Evolutionary conservation across 2,888 invertebrate species (phyloP).

Genomic region (Eupsilia transversa): DNA sequence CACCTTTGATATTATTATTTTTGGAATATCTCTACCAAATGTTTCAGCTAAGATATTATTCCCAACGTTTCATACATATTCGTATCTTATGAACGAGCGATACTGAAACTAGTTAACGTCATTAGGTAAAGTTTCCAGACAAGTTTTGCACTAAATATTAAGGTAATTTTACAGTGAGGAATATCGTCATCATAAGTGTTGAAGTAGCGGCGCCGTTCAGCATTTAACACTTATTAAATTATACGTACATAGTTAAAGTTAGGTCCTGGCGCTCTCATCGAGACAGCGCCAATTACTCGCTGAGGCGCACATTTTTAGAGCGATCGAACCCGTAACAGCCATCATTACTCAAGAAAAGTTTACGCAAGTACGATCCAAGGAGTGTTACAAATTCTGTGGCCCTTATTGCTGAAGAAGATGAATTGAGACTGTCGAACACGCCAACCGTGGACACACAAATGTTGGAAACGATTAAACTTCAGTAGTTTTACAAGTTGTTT

Average conservation of each 20-base stretch:
- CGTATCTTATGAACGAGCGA: constrained; percentile 38
- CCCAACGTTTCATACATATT: constrained; percentile 35
- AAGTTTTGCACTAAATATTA: constrained; percentile 64
- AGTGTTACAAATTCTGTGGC: constrained; percentile 72
- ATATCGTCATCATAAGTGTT: constrained; percentile 56
- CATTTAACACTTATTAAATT: constrained; percentile 46
- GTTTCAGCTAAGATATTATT: constrained; percentile 28
- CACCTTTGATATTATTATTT: constrained; percentile 1
- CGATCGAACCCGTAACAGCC: constrained; percentile 64
- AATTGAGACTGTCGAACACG: constrained; percentile 66
- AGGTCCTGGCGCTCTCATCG: constrained; percentile 29
- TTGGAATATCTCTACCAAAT: constrained; percentile 18
- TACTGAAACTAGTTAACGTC: constrained; percentile 57
- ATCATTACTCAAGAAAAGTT: constrained; percentile 75
- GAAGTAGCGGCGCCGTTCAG: constrained; percentile 30
- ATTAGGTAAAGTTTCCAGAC: constrained; percentile 57
- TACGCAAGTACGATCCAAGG: constrained; percentile 66
- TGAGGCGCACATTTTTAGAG: constrained; percentile 61
- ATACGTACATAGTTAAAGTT: constrained; percentile 33
- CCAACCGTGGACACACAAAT: constrained; percentile 65
- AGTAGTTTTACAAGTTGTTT: constrained; percentile 38
- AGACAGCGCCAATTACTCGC: constrained; percentile 43
- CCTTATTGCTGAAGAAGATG: constrained; percentile 75
- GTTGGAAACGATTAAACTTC: constrained; percentile 54
- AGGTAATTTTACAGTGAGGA: constrained; percentile 42